phyloP scores from a whole-genome alignment of 2,797 vertebrate genomes.

The Nannoperca australis region DNA sequence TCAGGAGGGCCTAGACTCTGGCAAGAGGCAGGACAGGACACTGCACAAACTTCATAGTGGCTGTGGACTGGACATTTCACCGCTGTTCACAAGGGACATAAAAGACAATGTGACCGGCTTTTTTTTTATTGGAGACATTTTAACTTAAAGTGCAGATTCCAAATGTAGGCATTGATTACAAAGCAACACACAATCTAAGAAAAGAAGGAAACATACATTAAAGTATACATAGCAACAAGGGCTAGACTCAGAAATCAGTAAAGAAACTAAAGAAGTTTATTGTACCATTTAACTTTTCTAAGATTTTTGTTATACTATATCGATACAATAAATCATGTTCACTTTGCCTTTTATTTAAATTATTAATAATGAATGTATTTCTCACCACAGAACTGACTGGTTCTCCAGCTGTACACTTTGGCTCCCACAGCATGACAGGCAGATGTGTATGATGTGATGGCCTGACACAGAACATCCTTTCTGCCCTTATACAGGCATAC shows the following conservation, averaged over 20 bases:
- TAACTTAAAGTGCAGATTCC: background rate
- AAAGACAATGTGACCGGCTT: slow-evolving; percentile 1
- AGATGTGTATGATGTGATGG: slow-evolving; percentile 77
- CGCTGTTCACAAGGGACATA: slow-evolving; percentile 59
- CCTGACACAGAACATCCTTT: slow-evolving; percentile 74
- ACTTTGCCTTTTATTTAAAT: background rate
- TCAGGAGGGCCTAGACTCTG: slow-evolving; percentile 50
- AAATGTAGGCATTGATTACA: background rate
- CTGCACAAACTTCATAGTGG: slow-evolving; percentile 79
- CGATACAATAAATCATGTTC: background rate
- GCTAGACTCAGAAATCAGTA: background rate
- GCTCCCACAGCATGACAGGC: slow-evolving; percentile 80
- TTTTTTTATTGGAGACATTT: background rate
- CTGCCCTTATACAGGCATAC: slow-evolving; percentile 79
- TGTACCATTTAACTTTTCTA: background rate
- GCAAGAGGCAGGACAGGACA: slow-evolving; percentile 76
- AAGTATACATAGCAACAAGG: background rate
- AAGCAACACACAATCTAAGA: background rate
- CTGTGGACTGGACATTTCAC: slow-evolving; percentile 77
- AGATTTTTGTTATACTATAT: background rate
- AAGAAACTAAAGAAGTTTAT: background rate
- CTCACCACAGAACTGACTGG: slow-evolving; percentile 82
- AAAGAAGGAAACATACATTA: background rate
- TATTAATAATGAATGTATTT: slow-evolving; percentile 22
- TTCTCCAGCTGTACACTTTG: slow-evolving; percentile 80